These are phyloP conservation scores for Rhinichthys klamathensis DNA, from an alignment of 2,113 vertebrate species.

Conservation along the genomic window DNA sequence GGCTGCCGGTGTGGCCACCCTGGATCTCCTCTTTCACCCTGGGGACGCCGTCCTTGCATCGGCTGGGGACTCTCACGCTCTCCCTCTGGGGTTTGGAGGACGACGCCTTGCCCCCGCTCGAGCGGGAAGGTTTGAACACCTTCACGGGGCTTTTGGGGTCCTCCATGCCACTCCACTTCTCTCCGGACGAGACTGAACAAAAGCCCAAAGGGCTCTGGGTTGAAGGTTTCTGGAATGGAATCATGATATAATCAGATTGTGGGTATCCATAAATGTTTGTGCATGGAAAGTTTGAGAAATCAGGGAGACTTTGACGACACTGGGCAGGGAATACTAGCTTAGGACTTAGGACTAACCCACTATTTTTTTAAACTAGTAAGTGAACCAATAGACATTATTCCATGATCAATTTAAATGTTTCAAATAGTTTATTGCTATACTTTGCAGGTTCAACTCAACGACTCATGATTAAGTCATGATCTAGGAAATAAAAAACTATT, in stretches of 20 bases:
- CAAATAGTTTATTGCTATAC: no score
- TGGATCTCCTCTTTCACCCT: conserved; percentile 77
- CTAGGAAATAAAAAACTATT: no score
- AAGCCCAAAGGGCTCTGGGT: conserved; percentile 49
- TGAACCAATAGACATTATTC: no score
- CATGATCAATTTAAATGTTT: no score
- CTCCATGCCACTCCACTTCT: conserved; percentile 82
- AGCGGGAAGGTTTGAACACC: conserved; percentile 79
- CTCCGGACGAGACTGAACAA: conserved; percentile 63
- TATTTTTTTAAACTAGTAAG: no score
- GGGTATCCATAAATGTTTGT: not conserved
- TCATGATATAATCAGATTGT: conserved; percentile 52
- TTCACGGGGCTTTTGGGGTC: conserved; percentile 83
- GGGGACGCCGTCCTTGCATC: conserved; percentile 77
- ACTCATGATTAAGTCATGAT: no score
- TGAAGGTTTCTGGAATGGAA: conserved; percentile 56
- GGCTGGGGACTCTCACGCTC: conserved; percentile 73
- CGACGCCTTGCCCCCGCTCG: conserved; percentile 77
- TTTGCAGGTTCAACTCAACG: no score
- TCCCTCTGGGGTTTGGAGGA: conserved; percentile 74
- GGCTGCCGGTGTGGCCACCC: conserved; percentile 67
- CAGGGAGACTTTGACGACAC: not conserved
- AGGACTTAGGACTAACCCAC: not conserved
- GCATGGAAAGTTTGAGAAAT: not conserved
- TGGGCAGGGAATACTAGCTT: not conserved